Evolutionary conservation across 37 sponge, comb jelly and placozoan genomes (phyloP), one percentile per base, ranked within the genome.

Genomic region (Beroe forskalii): DNA sequence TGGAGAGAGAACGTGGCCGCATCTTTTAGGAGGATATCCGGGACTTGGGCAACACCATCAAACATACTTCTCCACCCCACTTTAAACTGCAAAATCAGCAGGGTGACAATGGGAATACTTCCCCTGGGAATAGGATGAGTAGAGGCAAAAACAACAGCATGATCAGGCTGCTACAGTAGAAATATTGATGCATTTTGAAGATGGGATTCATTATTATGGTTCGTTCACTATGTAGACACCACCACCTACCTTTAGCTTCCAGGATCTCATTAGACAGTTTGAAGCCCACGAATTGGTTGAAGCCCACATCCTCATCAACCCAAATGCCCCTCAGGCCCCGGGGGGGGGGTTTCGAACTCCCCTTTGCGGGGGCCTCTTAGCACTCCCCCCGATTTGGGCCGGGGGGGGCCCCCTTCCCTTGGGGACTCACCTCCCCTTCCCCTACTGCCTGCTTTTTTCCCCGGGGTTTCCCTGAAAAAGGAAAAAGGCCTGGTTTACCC

Each of bases 21-120:
- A n/a, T 38, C 86, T 44, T 80, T 80, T 3, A 80, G 48, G 3
- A 80, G 55, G 86, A 80, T 38, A 80, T 37, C 2, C 86, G 86
- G 17, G 86, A 33, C 22, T 43, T 41, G 8, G 86, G 86, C 24
- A 0, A 4, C 27, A 35, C 86, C 86, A 0, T 80, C 86, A 43
- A 80, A 80, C 86, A 43, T 48, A 80, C 55, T 42, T 80, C 55
- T 80, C 86, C 1, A 80, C 86, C 48, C n/a, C 86, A 1, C 37
- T 42, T 48, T n/a, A 80, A 25, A 43, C 86, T 80, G n/a, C 86
- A 43, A n/a, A n/a, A 43, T 80, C 86, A 6, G 86, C 86, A 22
- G 86, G 86, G 55, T 80, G 86, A 48, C 86, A 80, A 25, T 80
- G 86, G 0, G 86, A 35, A 40, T n/a, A n/a, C n/a, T n/a, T 25